phyloP scores from a whole-genome alignment of 2,888 invertebrate genomes.

The Phymatocera aterrima region DNA sequence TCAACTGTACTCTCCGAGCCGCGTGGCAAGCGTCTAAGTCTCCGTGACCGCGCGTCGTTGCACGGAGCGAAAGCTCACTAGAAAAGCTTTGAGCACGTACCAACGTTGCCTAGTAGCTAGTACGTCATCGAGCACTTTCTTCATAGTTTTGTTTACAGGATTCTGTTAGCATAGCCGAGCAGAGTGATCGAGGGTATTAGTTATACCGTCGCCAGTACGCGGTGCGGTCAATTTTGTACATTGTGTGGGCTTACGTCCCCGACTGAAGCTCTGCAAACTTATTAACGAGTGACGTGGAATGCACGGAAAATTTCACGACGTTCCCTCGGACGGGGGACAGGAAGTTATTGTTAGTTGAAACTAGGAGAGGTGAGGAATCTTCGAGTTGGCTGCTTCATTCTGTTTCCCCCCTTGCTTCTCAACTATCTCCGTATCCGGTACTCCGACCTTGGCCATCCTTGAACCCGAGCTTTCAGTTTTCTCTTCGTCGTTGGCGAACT shows the following conservation, averaged over 20 bases:
- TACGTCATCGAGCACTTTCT: background rate
- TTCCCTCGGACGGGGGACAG: too few species aligned
- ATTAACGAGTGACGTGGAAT: background rate
- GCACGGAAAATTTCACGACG: background rate
- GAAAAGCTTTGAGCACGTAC: conserved; percentile 41
- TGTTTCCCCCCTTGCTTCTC: background rate
- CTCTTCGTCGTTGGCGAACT: background rate
- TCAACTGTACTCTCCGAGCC: too few species aligned
- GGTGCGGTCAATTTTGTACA: too few species aligned
- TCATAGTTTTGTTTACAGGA: conserved; percentile 14
- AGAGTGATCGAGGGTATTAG: background rate
- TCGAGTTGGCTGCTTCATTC: background rate
- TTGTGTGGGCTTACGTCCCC: background rate
- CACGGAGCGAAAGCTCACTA: conserved; percentile 21
- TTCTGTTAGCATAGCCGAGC: background rate
- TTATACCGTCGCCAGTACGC: background rate
- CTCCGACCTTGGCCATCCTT: background rate
- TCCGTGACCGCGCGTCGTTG: conserved; percentile 16
- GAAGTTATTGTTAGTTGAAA: background rate
- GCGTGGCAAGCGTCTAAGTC: background rate
- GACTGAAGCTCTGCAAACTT: background rate
- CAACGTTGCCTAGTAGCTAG: background rate
- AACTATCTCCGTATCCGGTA: too few species aligned
- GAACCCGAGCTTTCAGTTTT: conserved; percentile 3
- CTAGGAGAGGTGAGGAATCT: background rate